Conservation (phyloP, 2,888 invertebrate genomes). For the Scrobipalpa costella region DNA sequence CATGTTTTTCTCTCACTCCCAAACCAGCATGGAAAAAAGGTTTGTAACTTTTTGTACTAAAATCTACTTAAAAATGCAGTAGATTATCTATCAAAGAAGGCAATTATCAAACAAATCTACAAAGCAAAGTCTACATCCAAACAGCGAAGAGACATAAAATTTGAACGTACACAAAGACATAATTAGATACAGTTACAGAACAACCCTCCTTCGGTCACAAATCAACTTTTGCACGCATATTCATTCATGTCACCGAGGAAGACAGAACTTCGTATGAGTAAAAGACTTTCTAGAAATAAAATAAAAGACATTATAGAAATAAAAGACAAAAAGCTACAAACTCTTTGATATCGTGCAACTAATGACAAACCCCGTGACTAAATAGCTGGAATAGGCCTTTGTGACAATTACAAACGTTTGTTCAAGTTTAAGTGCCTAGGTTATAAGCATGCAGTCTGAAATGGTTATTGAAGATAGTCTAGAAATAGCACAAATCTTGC, state of each 20-base stretch:
- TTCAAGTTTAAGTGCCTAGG: too few species aligned
- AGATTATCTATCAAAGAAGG: too few species aligned
- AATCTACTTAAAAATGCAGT: too few species aligned
- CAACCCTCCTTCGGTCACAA: neutral
- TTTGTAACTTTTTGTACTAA: too few species aligned
- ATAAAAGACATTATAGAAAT: slow-evolving; percentile 39
- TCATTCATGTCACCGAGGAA: slow-evolving; percentile 34
- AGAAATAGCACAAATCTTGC: too few species aligned
- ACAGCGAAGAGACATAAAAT: neutral
- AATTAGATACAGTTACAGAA: slow-evolving; percentile 1
- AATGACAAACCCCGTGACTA: slow-evolving; percentile 46
- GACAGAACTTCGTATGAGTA: slow-evolving; percentile 36
- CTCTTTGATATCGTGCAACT: slow-evolving; percentile 50
- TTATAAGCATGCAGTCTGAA: too few species aligned
- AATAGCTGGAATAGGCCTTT: slow-evolving; percentile 34
- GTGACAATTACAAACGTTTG: slow-evolving; percentile 32
- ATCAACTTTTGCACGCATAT: slow-evolving; percentile 35
- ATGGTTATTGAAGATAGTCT: too few species aligned
- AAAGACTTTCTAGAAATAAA: slow-evolving; percentile 34
- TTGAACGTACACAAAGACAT: neutral
- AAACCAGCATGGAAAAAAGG: too few species aligned
- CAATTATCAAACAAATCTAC: too few species aligned
- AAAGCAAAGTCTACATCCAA: too few species aligned
- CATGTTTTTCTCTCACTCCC: too few species aligned
- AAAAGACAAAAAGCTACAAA: slow-evolving; percentile 48